Conservation (phyloP, 1,140 invertebrate genomes). For the Zaprionus kolodkinae region DNA sequence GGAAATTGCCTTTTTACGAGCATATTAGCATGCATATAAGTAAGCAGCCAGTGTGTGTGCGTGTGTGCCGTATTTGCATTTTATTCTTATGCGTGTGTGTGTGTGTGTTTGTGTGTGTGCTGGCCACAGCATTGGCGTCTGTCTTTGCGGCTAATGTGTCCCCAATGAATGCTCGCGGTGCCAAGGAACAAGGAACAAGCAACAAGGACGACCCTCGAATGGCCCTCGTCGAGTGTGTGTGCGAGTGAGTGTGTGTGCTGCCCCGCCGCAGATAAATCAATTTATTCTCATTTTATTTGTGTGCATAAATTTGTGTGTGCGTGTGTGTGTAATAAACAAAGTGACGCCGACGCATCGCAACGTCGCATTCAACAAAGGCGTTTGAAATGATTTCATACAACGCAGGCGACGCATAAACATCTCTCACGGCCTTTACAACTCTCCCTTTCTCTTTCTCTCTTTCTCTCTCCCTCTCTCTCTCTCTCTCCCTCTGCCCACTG, state of each 20-base stretch:
- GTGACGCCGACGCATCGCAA: slow-evolving; percentile 35
- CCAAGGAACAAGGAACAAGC: slow-evolving; percentile 36
- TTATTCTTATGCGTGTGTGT: slow-evolving; percentile 32
- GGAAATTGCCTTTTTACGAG: slow-evolving; percentile 83
- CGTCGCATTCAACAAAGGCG: slow-evolving; percentile 38
- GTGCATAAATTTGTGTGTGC: slow-evolving; percentile 70
- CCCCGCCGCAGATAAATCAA: slow-evolving; percentile 71
- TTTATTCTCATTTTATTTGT: slow-evolving; percentile 81
- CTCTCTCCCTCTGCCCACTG: no score
- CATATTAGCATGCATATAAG: slow-evolving; percentile 68
- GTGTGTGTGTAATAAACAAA: slow-evolving; percentile 48
- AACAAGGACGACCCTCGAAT: slow-evolving; percentile 52
- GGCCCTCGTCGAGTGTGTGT: slow-evolving; percentile 3
- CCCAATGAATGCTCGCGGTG: slow-evolving; percentile 64
- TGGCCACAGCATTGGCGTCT: slow-evolving; percentile 49
- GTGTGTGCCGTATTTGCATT: slow-evolving; percentile 64
- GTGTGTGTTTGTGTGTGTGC: slow-evolving; percentile 17
- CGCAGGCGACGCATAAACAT: slow-evolving; percentile 44
- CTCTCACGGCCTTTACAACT: background rate
- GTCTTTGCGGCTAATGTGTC: slow-evolving; percentile 71
- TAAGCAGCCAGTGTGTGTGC: slow-evolving; percentile 16
- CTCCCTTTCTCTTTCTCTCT: no score
- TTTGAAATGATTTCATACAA: slow-evolving; percentile 70
- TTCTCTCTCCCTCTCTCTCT: background rate
- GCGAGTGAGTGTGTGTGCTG: slow-evolving; percentile 12